phyloP scores from a whole-genome alignment of 2,797 vertebrate genomes.

The Heliangelus exortis region DNA sequence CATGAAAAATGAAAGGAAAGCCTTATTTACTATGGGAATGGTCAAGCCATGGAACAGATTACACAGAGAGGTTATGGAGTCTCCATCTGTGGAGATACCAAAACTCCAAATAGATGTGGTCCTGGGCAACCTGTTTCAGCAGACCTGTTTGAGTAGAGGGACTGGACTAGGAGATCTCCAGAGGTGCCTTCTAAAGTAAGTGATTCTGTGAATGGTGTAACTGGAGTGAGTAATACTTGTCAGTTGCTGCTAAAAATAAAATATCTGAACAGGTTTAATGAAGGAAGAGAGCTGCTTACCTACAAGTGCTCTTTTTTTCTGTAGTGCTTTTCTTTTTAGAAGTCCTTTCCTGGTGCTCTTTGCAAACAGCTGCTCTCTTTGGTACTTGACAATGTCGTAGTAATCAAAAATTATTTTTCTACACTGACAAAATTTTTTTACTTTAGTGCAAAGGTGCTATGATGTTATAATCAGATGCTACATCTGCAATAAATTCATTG shows the following conservation, averaged over 20 bases:
- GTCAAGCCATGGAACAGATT: neutral
- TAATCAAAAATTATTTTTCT: neutral
- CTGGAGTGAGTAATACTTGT: neutral
- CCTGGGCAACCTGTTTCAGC: neutral
- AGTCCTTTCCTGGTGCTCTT: neutral
- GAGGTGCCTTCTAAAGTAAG: neutral
- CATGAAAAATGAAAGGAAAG: neutral
- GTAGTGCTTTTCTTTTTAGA: neutral
- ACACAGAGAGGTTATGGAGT: neutral
- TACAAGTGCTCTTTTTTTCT: fast-evolving
- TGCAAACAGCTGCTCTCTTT: neutral
- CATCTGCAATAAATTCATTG: neutral
- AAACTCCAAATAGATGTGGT: fast-evolving
- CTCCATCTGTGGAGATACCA: neutral
- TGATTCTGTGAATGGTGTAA: neutral
- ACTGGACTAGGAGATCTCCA: neutral
- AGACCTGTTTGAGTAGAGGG: neutral
- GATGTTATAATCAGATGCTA: neutral
- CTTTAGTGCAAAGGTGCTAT: neutral
- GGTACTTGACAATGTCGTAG: neutral
- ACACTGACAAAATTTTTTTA: neutral
- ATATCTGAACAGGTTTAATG: neutral
- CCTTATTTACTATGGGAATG: neutral
- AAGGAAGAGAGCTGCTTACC: neutral
- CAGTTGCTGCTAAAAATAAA: neutral